phyloP scores from a whole-genome alignment of 2,797 vertebrate genomes.

The Lutjanus argentimaculatus region DNA sequence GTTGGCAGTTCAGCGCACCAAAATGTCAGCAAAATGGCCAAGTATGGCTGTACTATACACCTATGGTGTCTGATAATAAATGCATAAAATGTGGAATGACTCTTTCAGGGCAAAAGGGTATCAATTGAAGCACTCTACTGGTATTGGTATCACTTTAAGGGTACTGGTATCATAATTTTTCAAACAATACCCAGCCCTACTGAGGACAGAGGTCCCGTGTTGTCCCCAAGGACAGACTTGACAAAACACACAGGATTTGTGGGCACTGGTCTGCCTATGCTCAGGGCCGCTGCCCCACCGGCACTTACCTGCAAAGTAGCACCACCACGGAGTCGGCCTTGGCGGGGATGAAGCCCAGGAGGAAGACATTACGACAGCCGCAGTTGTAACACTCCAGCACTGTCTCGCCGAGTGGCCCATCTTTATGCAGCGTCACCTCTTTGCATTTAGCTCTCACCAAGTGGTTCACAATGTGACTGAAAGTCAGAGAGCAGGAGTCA shows the following conservation, averaged over 20 bases:
- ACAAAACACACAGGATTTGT: neutral
- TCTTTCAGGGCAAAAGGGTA: too few species aligned
- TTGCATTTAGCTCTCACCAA: conserved; percentile 98
- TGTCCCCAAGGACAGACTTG: neutral
- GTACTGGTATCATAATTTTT: too few species aligned
- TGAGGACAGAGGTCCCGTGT: neutral
- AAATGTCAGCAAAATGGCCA: too few species aligned
- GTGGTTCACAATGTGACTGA: conserved; percentile 98
- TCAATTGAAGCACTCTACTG: too few species aligned
- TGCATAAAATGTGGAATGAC: too few species aligned
- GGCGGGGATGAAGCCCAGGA: conserved; percentile 96
- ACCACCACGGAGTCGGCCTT: conserved; percentile 97
- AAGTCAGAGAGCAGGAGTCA: conserved; percentile 21
- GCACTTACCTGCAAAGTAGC: conserved; percentile 93
- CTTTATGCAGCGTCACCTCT: conserved; percentile 98
- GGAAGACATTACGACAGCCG: conserved; percentile 95
- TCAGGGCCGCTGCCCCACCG: neutral
- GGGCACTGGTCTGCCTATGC: too few species aligned
- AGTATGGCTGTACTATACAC: too few species aligned
- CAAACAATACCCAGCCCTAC: too few species aligned
- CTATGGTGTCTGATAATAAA: too few species aligned
- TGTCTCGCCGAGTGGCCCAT: conserved; percentile 94
- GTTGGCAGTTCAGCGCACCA: too few species aligned
- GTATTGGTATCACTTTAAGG: too few species aligned
- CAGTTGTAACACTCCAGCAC: conserved; percentile 98